Evolutionary conservation across 2,113 vertebrate genomes (phyloP), one percentile per base, ranked within the genome.

Genomic region (Chionomys nivalis): DNA sequence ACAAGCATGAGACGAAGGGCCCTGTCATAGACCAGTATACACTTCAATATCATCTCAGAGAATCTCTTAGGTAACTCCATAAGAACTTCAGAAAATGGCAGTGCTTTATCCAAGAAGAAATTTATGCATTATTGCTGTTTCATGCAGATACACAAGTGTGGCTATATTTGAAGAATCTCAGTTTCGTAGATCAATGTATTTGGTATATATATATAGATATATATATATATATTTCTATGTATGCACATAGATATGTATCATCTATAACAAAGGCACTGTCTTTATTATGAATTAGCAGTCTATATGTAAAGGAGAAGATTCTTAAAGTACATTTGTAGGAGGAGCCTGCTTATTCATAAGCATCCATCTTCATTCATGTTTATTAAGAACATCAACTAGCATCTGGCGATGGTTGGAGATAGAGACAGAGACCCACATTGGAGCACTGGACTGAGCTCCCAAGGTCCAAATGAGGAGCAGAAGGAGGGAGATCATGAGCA

Each of bases 1-100:
- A 97, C 79, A 97, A 92, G n/a, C 87, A 77, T 1, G 0, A 98
- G 65, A 77, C 86, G 92, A 95, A 96, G 89, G 87, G 93, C 87
- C 39, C 89, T 96, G 97, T 91, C 83, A 16, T n/a, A 91, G 14
- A 19, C 70, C 28, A 85, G 77, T 19, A 49, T 13, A 33, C 3
- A 28, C 26, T 89, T 79, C 61, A 86, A 23, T 2, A 63, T 81
- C 14, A 19, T 65, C 28, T 68, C 21, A 58, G 75, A 77, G 5
- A 65, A 4, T n/a, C 3, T 52, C 33, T 47, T 26, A 76, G 76
- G 0, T 12, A 81, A 1, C 2, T 7, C 7, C 39, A 70, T 31
- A 58, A 70, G 24, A 55, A n/a, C 63, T 85, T 44, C 0, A 2
- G 39, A 95, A 73, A 89, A 90, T 36, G 85, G 76, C 10, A 33